These are phyloP conservation scores for Paelopatides confundens DNA, from an alignment of 53 echinoderm and acorn worm genomes.

Conservation along the genomic window DNA sequence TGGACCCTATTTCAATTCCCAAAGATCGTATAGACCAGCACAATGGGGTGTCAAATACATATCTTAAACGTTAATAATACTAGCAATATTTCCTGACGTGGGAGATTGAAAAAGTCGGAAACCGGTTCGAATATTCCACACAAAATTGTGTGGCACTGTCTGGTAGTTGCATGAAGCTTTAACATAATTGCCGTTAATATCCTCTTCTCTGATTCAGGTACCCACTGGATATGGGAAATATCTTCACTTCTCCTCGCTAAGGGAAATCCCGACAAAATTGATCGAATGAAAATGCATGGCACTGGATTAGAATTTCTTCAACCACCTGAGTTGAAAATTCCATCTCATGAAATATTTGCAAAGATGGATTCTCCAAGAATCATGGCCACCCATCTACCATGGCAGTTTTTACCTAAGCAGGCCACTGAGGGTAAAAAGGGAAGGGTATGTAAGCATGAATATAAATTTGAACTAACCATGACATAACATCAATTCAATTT, in stretches of 20 bases:
- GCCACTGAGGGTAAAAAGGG: background rate
- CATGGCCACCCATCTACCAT: background rate
- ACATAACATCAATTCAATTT: too few relatives aligned
- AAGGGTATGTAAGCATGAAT: background rate
- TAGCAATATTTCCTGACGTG: too few relatives aligned
- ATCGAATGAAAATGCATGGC: background rate
- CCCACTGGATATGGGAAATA: slow-evolving; percentile 27
- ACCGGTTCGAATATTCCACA: too few relatives aligned
- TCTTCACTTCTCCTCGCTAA: background rate
- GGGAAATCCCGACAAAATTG: background rate
- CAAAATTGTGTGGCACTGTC: too few relatives aligned
- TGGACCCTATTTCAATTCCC: too few relatives aligned
- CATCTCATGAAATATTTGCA: background rate
- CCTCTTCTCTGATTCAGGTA: background rate
- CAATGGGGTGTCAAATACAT: too few relatives aligned
- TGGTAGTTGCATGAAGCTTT: too few relatives aligned
- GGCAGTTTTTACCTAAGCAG: background rate
- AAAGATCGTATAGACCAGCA: too few relatives aligned
- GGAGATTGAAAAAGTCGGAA: too few relatives aligned
- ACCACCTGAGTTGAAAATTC: background rate
- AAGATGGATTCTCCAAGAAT: background rate
- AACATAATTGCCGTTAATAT: too few relatives aligned
- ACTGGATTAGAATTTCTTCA: background rate
- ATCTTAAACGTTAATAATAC: too few relatives aligned
- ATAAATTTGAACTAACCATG: too few relatives aligned